Conservation (phyloP, 2,113 vertebrate species). For the Sphaerodactylus townsendi region DNA sequence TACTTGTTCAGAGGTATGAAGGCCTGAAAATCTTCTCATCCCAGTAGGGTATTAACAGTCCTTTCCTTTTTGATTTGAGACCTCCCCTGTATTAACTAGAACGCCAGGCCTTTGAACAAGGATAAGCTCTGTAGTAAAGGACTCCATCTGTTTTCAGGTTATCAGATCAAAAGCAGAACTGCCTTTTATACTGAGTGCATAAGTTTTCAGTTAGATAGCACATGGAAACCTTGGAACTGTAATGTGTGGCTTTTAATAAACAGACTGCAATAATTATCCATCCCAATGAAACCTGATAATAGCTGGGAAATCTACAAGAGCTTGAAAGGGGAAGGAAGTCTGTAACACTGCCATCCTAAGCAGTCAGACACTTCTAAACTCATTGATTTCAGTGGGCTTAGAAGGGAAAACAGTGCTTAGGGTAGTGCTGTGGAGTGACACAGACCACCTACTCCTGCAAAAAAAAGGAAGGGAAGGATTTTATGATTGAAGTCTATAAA, state of each 20-base stretch:
- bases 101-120: neutral
- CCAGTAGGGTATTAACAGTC: neutral
- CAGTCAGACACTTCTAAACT: too few species aligned
- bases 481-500: too few species aligned
- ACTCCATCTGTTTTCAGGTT: neutral
- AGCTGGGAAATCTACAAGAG: too few species aligned
- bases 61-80: neutral
- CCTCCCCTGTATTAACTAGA: neutral
- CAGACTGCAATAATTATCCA: neutral
- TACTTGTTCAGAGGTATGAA: neutral
- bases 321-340: too few species aligned
- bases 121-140: neutral
- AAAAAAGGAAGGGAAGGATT: too few species aligned
- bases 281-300: neutral
- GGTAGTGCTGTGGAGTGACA: too few species aligned
- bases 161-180: neutral
- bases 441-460: too few species aligned
- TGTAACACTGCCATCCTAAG: too few species aligned
- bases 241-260: neutral
- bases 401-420: too few species aligned
- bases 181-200: neutral
- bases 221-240: neutral
- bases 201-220: neutral
- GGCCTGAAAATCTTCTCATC: slow-evolving; percentile 11
- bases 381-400: too few species aligned